Percentiles rank a stretch among this genome's conserved stretches.
These are phyloP conservation scores for Lepeophtheirus salmonis DNA, from an alignment of 1,140 invertebrate genomes.

Conservation along the genomic window DNA sequence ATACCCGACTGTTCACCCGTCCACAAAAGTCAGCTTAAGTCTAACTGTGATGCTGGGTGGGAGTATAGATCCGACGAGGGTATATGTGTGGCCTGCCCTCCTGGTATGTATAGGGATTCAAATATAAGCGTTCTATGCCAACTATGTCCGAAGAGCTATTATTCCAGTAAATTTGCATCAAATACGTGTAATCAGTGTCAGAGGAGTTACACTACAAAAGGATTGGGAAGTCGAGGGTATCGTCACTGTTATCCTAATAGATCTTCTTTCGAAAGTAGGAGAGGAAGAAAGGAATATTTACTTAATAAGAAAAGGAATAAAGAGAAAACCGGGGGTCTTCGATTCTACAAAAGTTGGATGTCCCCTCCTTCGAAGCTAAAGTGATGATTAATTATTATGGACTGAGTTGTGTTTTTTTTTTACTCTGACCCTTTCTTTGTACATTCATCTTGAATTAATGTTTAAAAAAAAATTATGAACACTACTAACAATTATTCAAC, in stretches of 20 bases:
- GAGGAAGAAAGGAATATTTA: background rate
- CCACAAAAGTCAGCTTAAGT: background rate
- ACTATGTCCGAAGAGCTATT: conserved; percentile 9
- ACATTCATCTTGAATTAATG: too few relatives aligned
- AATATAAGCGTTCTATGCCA: background rate
- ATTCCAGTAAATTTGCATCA: conserved; percentile 1
- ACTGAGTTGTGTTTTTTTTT: too few relatives aligned
- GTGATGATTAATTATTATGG: too few relatives aligned
- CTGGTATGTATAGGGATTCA: conserved; percentile 12
- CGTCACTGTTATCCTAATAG: background rate
- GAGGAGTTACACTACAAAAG: background rate
- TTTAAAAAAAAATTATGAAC: too few relatives aligned
- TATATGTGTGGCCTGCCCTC: conserved; percentile 13
- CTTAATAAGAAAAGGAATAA: too few relatives aligned
- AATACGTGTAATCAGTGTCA: conserved; percentile 6
- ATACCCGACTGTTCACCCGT: conserved; percentile 15
- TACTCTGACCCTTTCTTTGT: too few relatives aligned
- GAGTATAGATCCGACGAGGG: background rate
- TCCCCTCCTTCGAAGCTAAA: background rate
- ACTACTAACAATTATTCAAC: too few relatives aligned
- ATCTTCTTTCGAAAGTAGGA: background rate
- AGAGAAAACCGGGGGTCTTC: background rate
- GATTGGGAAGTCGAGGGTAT: background rate
- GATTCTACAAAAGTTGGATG: background rate
- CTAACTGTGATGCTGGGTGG: conserved; percentile 8